Evolutionary conservation across 2,113 vertebrate genomes (phyloP).

Genomic region (Illadopsis cleaveri): DNA sequence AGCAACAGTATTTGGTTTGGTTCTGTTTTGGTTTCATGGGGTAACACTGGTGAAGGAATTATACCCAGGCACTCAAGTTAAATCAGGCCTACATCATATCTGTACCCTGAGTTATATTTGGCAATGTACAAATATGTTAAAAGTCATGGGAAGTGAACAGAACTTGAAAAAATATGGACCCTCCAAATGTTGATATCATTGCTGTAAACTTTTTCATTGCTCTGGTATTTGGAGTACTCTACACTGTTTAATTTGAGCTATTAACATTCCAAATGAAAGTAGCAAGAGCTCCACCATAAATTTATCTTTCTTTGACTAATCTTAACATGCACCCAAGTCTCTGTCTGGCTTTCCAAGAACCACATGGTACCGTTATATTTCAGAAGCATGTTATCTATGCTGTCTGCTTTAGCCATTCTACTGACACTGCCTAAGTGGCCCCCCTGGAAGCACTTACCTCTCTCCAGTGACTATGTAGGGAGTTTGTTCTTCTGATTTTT

Average conservation of each 20-base stretch:
- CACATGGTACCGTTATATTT: background rate
- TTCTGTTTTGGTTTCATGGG: background rate
- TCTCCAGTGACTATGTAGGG: conserved; percentile 8
- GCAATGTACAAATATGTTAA: conserved; percentile 1
- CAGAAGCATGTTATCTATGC: background rate
- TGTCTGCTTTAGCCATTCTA: background rate
- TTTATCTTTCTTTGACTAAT: conserved; percentile 57
- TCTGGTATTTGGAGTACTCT: conserved; percentile 54
- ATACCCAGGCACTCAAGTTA: background rate
- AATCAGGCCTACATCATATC: background rate
- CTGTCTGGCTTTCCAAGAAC: conserved; percentile 34
- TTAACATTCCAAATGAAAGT: conserved; percentile 63
- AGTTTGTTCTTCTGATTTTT: background rate
- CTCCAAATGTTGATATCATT: conserved; percentile 46
- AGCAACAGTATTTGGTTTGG: background rate
- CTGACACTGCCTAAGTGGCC: background rate
- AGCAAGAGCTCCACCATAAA: conserved; percentile 18
- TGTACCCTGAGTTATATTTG: conserved; percentile 12
- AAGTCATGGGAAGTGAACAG: conserved; percentile 42
- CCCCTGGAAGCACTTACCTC: background rate
- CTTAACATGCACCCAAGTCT: conserved; percentile 31
- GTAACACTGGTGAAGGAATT: background rate
- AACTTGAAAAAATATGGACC: conserved; percentile 39
- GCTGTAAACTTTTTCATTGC: conserved; percentile 53
- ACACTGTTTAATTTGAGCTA: conserved; percentile 58